Conservation (phyloP, 2,113 vertebrate species). For the Gulo gulo region DNA sequence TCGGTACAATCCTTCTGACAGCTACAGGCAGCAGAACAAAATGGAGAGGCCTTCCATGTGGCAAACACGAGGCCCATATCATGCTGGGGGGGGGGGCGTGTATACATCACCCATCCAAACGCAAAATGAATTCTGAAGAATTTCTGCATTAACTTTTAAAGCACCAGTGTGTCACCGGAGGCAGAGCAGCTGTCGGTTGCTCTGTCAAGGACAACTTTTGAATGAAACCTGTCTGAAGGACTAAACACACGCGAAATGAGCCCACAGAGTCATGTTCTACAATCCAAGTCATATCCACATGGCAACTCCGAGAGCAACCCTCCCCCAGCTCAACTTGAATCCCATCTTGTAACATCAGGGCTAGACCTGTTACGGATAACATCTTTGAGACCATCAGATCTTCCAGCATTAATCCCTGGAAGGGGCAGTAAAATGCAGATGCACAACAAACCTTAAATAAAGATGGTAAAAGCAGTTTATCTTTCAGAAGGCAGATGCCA, state of each 20-base stretch:
- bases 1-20: slow-evolving; percentile 13
- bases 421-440: slow-evolving; percentile 65
- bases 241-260: slow-evolving; percentile 18
- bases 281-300: slow-evolving; percentile 2
- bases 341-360: slow-evolving; percentile 42
- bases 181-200: slow-evolving; percentile 41
- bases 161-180: slow-evolving; percentile 73
- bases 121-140: slow-evolving; percentile 41
- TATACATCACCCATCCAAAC: slow-evolving; percentile 19
- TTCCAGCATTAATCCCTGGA: slow-evolving; percentile 44
- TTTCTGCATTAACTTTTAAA: slow-evolving; percentile 63
- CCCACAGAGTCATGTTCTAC: slow-evolving; percentile 12
- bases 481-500: slow-evolving; percentile 69
- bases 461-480: slow-evolving; percentile 74
- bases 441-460: slow-evolving; percentile 74
- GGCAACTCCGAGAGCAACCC: slow-evolving; percentile 12
- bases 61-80: not conserved
- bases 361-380: slow-evolving; percentile 50
- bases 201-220: slow-evolving; percentile 49
- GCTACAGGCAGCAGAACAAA: slow-evolving; percentile 38
- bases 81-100: not conserved
- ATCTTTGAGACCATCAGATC: slow-evolving; percentile 27
- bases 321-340: not conserved
- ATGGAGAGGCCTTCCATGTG: not conserved
- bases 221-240: slow-evolving; percentile 25